Evolutionary conservation across 2,113 vertebrate genomes (phyloP).

Genomic region (Paramisgurnus dabryanus): DNA sequence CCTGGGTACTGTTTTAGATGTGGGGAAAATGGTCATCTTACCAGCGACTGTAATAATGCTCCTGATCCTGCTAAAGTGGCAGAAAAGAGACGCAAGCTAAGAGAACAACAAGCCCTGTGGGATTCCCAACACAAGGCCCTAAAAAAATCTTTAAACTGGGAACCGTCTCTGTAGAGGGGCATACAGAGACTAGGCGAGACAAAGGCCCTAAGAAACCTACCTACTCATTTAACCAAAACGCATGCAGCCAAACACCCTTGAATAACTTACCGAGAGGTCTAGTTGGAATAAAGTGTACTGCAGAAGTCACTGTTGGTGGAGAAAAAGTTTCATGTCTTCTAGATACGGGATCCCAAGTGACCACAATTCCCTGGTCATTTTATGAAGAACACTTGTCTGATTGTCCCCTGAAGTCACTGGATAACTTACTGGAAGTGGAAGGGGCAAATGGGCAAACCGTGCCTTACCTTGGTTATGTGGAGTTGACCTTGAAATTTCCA

Average conservation of each 20-base stretch:
- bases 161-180: not conserved
- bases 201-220: not conserved
- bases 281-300: not conserved
- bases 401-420: not conserved
- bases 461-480: constrained; percentile 14
- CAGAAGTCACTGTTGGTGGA: not conserved
- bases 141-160: not conserved
- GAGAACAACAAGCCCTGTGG: not conserved
- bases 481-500: not conserved
- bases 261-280: not conserved
- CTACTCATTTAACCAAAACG: not conserved
- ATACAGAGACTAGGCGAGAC: not conserved
- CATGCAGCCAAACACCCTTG: not conserved
- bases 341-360: not conserved
- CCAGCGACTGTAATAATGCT: not conserved
- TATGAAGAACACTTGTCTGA: not conserved
- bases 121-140: not conserved
- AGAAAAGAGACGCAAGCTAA: not conserved
- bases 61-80: not conserved
- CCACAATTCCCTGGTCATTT: not conserved
- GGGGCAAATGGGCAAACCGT: constrained; percentile 11
- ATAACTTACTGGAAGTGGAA: constrained; percentile 8
- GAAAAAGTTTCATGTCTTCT: not conserved
- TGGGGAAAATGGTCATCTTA: not conserved
- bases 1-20: not conserved